Conservation (phyloP, 2,888 invertebrate species). For the Watsonalla binaria region DNA sequence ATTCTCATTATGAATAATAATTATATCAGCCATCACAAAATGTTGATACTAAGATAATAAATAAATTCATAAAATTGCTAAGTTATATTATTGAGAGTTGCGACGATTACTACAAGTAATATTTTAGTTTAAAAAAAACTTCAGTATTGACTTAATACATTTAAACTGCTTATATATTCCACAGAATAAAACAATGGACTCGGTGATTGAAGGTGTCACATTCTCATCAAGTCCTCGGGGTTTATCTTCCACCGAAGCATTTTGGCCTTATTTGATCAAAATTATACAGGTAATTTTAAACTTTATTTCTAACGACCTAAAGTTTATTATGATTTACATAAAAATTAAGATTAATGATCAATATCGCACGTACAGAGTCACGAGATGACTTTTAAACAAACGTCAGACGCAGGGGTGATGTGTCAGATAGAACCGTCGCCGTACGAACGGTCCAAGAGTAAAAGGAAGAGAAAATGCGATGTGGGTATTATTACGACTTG, state of each 20-base stretch:
- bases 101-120: too few relatives aligned
- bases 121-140: too few relatives aligned
- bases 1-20: too few relatives aligned
- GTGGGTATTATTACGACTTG: slow-evolving; percentile 60
- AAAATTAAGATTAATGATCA: not conserved
- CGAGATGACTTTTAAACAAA: slow-evolving; percentile 41
- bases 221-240: slow-evolving; percentile 36
- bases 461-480: slow-evolving; percentile 80
- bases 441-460: slow-evolving; percentile 39
- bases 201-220: slow-evolving; percentile 41
- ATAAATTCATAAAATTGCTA: too few relatives aligned
- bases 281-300: slow-evolving; percentile 57
- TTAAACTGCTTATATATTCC: slow-evolving; percentile 13
- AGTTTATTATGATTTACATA: not conserved
- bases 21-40: too few relatives aligned
- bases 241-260: slow-evolving; percentile 48
- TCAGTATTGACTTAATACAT: too few relatives aligned
- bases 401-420: slow-evolving; percentile 50
- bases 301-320: slow-evolving; percentile 2
- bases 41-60: too few relatives aligned
- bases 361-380: slow-evolving; percentile 40
- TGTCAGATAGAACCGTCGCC: slow-evolving; percentile 64
- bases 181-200: slow-evolving; percentile 46
- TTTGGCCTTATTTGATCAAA: slow-evolving; percentile 70
- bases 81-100: too few relatives aligned